Conservation (phyloP, 1,140 invertebrate genomes). For the Ctenoplectra terminalis region DNA sequence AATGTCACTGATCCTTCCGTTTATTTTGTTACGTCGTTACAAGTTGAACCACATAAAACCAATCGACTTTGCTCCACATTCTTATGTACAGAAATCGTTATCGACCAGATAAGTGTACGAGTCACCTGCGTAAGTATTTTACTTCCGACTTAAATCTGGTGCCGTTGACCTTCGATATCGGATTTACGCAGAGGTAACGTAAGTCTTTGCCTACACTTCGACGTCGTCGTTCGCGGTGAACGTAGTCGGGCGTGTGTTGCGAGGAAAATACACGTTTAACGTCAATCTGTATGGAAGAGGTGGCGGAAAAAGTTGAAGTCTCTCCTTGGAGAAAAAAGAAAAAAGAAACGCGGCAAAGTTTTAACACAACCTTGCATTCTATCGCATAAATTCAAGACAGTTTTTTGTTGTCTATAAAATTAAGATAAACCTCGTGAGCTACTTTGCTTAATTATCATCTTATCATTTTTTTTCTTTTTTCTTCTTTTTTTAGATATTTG, state of each 20-base stretch:
- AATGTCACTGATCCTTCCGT: no score
- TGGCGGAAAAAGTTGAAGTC: not conserved
- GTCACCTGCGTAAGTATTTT: not conserved
- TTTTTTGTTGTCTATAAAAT: not conserved
- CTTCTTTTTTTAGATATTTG: no score
- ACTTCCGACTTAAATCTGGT: not conserved
- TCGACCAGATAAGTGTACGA: not conserved
- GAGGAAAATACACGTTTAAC: not conserved
- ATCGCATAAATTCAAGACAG: conserved; percentile 37
- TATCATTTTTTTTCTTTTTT: no score
- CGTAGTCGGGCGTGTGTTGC: not conserved
- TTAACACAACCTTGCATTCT: conserved; percentile 32
- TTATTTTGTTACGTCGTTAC: not conserved
- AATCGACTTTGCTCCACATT: not conserved
- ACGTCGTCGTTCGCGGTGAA: not conserved
- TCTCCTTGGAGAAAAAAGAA: conserved; percentile 21
- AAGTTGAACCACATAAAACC: not conserved
- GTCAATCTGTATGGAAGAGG: not conserved
- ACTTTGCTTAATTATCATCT: no score
- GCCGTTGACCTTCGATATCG: conserved; percentile 27
- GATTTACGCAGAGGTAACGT: conserved; percentile 22
- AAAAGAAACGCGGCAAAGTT: conserved; percentile 45
- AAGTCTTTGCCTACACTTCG: not conserved
- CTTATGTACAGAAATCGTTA: not conserved
- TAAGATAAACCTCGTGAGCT: not conserved